Conservation (phyloP, 1,140 invertebrate species). For the Mycetomoellerius zeteki region DNA sequence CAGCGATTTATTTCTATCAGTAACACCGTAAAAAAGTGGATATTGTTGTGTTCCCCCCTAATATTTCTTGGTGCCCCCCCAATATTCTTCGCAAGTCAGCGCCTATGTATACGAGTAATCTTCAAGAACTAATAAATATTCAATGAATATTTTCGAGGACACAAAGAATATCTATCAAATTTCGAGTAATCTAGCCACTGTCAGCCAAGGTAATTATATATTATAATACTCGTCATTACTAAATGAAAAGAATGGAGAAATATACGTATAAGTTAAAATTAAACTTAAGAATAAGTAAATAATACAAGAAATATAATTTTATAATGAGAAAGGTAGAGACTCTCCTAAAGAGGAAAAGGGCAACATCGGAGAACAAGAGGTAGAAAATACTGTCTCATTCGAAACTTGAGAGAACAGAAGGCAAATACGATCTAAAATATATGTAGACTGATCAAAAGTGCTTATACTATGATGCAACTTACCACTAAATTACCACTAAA, state of each 20-base stretch:
- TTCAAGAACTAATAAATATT: too few species aligned
- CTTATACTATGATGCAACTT: background rate
- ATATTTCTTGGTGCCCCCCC: too few species aligned
- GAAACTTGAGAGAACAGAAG: constrained; percentile 9
- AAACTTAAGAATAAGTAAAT: background rate
- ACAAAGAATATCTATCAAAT: too few species aligned
- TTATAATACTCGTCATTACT: background rate
- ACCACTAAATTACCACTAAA: constrained; percentile 11
- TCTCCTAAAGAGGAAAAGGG: background rate
- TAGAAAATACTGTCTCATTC: constrained; percentile 35
- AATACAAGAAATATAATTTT: constrained; percentile 6
- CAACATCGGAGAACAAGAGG: constrained; percentile 18
- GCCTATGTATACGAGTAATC: too few species aligned
- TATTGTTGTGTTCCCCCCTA: too few species aligned
- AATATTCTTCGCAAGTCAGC: too few species aligned
- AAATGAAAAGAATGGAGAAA: background rate
- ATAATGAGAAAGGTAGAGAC: background rate
- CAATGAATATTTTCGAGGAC: too few species aligned
- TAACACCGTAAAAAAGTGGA: too few species aligned
- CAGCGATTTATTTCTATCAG: too few species aligned
- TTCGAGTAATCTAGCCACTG: too few species aligned
- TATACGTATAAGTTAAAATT: background rate
- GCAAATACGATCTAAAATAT: background rate
- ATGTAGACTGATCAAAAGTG: background rate
- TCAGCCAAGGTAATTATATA: background rate